phyloP scores from a whole-genome alignment of 2,113 vertebrate genomes.

The Stercorarius parasiticus region DNA sequence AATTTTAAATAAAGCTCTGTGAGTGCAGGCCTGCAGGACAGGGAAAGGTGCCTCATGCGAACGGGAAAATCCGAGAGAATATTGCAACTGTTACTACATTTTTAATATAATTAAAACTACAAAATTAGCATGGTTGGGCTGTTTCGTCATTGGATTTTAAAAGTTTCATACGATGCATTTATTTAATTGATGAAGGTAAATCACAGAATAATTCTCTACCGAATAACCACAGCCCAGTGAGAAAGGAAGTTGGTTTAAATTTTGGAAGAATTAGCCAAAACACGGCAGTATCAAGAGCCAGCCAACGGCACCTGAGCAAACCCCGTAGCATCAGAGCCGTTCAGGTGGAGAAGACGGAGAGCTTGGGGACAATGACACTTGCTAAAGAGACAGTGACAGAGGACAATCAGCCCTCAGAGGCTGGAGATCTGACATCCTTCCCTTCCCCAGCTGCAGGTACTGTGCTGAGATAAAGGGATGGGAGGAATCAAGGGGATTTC shows the following conservation, averaged over 20 bases:
- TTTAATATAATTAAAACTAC: background rate
- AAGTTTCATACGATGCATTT: background rate
- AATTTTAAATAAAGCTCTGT: background rate
- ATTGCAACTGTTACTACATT: background rate
- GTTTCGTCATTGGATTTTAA: background rate
- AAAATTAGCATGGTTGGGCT: background rate
- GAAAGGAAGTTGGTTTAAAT: background rate
- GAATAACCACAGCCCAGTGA: background rate
- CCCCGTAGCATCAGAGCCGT: fast-evolving
- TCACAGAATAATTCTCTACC: background rate
- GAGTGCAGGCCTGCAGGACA: background rate
- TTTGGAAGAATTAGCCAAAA: background rate
- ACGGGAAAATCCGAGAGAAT: background rate
- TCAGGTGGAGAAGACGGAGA: background rate
- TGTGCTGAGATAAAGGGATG: fast-evolving
- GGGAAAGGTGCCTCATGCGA: background rate
- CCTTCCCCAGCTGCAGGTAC: background rate
- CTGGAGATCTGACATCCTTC: background rate
- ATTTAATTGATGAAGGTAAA: background rate
- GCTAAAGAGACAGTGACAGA: background rate
- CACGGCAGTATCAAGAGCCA: background rate
- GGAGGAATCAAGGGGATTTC: background rate
- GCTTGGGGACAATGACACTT: background rate
- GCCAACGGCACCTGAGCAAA: background rate
- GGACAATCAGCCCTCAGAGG: background rate